Base-by-base conservation (phyloP, 2,113 vertebrate species). In the Ochotona curzoniae region DNA sequence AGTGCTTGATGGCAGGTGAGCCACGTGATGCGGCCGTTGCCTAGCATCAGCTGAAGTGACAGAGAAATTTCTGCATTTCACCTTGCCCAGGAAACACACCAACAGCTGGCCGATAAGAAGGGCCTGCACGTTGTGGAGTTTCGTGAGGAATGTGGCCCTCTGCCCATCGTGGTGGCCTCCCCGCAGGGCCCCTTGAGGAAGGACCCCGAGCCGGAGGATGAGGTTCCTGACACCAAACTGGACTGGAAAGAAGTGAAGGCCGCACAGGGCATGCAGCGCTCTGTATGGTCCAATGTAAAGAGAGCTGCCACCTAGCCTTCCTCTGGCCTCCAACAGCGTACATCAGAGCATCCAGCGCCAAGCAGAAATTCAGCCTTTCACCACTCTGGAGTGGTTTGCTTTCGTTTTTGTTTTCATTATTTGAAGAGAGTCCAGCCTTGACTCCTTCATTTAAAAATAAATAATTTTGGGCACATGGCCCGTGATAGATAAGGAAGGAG, bases 121-220 rank as follows among this genome's bases (percentile, higher is more conserved):
- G 87, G 94, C 26, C 99, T 99, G 7, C 98, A 98, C 0, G 99
- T 99, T 0, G 98, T 99, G 21, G 99, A 99, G 96, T 99, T 99
- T 93, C 98, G 98, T 76, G 94, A 97, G 0, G 98, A 99, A 71
- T 97, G 96, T 35, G 99, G 99, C 3, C 98, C 98, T 0, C 96
- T 99, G 91, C 99, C 99, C 54, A n/a, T 98, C 0, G 95, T 99
- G 2, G 99, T 99, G 21, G 99, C 99, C 0, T 98, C 98, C 13
- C 99, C 99, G 0, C 93, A 86, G 54, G 97, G 98, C 0, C 35
- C 94, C 0, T 71, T 98, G 14, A 97, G 98, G 0, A 64, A 96
- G 47, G 96, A 98, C 1, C 98, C 98, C 0, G 98, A 99, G 74
- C 97, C 97, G 0, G 97, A 98, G 83, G 98, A 98, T 7, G 98